These are phyloP conservation scores for Papilio dardanus DNA, from an alignment of 1,140 invertebrate species.

Conservation along the genomic window DNA sequence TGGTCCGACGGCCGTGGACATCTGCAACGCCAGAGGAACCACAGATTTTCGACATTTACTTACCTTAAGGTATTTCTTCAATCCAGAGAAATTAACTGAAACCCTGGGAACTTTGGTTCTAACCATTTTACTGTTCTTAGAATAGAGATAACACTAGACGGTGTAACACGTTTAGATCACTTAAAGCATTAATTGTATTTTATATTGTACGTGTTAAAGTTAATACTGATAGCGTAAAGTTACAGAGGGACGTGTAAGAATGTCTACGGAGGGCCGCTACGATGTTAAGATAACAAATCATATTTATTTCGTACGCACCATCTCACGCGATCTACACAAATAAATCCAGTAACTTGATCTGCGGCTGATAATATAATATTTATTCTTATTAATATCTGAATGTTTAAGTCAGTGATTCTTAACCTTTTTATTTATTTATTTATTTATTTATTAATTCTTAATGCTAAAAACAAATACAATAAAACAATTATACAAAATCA, in stretches of 20 bases:
- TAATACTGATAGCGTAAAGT: conserved; percentile 58
- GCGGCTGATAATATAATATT: conserved; percentile 12
- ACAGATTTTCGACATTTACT: no score
- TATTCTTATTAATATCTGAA: conserved; percentile 12
- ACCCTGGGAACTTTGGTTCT: not conserved
- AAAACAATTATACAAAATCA: no score
- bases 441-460: no score
- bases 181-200: conserved; percentile 36
- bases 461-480: no score
- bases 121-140: not conserved
- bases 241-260: conserved; percentile 75
- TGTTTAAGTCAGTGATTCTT: not conserved
- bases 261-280: conserved; percentile 59
- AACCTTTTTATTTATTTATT: no score
- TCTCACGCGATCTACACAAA: conserved; percentile 77
- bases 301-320: conserved; percentile 71
- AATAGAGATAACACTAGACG: not conserved
- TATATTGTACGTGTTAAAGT: conserved; percentile 51
- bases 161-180: conserved; percentile 15
- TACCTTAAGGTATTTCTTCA: no score
- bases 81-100: not conserved
- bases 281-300: conserved; percentile 74
- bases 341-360: conserved; percentile 71
- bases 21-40: no score
- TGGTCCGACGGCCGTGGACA: no score